These are phyloP conservation scores for Cordilura impudica DNA, from an alignment of 2,888 invertebrate species.

Conservation along the genomic window DNA sequence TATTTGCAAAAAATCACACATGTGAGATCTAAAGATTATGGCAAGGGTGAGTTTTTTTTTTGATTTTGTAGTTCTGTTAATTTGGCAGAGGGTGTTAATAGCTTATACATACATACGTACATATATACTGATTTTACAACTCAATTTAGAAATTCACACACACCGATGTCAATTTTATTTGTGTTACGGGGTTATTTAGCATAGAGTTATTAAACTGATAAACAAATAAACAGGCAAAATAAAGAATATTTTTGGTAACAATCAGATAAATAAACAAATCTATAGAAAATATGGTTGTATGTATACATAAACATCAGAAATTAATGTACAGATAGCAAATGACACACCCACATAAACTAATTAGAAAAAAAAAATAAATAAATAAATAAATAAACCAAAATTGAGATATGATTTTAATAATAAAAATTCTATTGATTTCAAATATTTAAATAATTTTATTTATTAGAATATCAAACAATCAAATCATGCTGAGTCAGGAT, in stretches of 20 bases:
- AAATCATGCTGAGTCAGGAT: no score
- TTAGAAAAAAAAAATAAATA: background rate
- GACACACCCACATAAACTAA: conserved; percentile 32
- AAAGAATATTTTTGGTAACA: background rate
- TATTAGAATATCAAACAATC: no score
- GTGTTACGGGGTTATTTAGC: background rate
- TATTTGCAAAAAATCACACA: background rate
- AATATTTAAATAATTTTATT: no score
- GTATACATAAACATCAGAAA: background rate
- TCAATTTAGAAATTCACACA: conserved; percentile 4
- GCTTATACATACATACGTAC: background rate
- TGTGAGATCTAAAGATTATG: background rate
- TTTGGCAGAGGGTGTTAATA: conserved; percentile 33
- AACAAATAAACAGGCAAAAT: no score
- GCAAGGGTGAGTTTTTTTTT: conserved; percentile 7
- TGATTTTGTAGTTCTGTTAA: conserved; percentile 32
- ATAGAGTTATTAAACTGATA: background rate
- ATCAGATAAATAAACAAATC: background rate
- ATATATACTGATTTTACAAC: conserved; percentile 12
- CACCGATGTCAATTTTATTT: background rate
- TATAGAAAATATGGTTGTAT: background rate
- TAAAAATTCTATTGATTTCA: no score
- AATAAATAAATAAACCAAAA: background rate
- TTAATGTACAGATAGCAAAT: background rate
- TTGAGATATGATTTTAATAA: background rate